A percentile compares a stretch with the other conserved stretches of the same genome.
These are phyloP conservation scores for Rotaria sp. DNA, from an alignment of 2,888 invertebrate genomes.

Conservation along the genomic window DNA sequence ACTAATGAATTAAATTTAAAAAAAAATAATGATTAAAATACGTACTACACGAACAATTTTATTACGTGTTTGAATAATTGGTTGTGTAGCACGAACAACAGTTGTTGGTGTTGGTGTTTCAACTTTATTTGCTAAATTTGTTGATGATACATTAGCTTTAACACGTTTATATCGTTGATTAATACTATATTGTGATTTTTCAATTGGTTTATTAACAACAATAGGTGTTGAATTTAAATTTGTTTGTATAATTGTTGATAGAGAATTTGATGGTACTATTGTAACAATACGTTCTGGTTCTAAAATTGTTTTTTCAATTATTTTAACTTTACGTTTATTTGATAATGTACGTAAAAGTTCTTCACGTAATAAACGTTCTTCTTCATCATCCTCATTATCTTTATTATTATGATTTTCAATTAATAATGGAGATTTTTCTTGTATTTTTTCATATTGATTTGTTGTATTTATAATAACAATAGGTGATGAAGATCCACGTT, in stretches of 20 bases:
- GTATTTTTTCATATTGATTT: not conserved
- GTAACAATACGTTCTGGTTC: not conserved
- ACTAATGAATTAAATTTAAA: not conserved
- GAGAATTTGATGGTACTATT: not conserved
- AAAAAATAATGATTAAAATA: not conserved
- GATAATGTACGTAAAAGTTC: not conserved
- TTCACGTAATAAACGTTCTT: not conserved
- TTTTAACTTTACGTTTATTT: not conserved
- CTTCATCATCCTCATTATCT: not conserved
- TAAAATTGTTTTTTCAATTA: not conserved
- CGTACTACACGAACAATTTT: conserved; percentile 16
- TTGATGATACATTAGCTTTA: not conserved
- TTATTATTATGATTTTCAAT: not conserved
- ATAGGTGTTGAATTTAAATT: not conserved
- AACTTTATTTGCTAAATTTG: not conserved
- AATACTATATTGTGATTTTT: not conserved
- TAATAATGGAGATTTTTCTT: not conserved
- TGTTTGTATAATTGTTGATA: not conserved
- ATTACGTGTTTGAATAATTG: not conserved
- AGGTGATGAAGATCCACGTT: not conserved
- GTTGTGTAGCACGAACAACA: not conserved
- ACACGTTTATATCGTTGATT: conserved; percentile 25
- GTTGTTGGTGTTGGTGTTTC: not conserved
- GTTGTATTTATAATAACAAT: not conserved
- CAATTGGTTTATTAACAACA: not conserved